Base-by-base conservation (phyloP, 2,797 vertebrate genomes). In the Phoxinus dragarum region DNA sequence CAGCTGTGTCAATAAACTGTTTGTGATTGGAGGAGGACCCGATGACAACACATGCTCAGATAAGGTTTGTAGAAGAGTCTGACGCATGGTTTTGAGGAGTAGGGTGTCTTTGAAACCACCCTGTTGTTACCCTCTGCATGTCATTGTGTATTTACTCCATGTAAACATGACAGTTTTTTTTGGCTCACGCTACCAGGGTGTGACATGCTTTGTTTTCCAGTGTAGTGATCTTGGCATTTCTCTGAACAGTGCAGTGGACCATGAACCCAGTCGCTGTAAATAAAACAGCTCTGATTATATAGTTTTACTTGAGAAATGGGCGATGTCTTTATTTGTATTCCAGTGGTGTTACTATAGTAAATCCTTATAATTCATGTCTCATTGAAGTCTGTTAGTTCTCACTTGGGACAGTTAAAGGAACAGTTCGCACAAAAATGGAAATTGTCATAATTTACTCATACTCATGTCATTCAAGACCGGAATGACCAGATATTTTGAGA, bases 21-120 rank as follows among this genome's bases (percentile, higher is more conserved):
- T 97, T 81, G 98, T 99, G 87, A 99, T 99, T 0, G 98, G 98
- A 59, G 98, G 98, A 82, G 98, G 98, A 56, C 98, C 98, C 0
- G 97, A 99, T 10, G 98, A 99, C 89, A 98, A 99, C 91, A 99
- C 97, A 0, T 99, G 98, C 89, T 99, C 98, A 76, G 98, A 99
- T 94, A 99, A 99, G 97, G 98, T 99, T 84, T 84, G 94, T 74
- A 21, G n/a, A 61, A 73, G 44, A 56, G 7, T 12, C n/a, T 54
- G 82, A 76, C 23, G 16, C 44, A 54, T 38, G n/a, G 0, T 19
- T 16, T 68, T 54, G n/a, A 84, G 12, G 59, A 31, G 31, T 19
- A 76, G 34, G 81, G 72, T 6, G 61, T 84, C 64, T 84, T 79
- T 59, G 21, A 84, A 84, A 49, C 40, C 8, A 10, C 27, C 66